Conservation (phyloP, 2,888 invertebrate genomes). For the Pharmacophagus antenor region DNA sequence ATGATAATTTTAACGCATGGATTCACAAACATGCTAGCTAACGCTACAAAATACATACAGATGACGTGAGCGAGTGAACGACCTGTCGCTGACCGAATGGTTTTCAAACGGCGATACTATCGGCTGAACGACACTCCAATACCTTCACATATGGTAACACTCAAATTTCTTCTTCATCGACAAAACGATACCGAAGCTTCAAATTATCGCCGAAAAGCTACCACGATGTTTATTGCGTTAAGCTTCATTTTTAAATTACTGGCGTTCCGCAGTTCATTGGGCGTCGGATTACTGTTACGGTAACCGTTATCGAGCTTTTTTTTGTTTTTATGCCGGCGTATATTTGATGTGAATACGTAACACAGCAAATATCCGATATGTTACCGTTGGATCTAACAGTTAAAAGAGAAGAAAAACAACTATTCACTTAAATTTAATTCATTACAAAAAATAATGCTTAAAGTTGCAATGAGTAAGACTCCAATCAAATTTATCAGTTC, state of each 20-base stretch:
- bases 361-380: slow-evolving; percentile 8
- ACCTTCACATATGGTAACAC: slow-evolving; percentile 40
- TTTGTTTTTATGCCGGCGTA: slow-evolving; percentile 4
- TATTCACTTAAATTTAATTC: not conserved
- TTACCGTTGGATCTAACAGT: slow-evolving; percentile 15
- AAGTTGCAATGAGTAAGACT: not conserved
- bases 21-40: slow-evolving; percentile 16
- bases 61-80: slow-evolving; percentile 49
- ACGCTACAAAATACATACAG: slow-evolving; percentile 22
- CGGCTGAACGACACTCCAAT: slow-evolving; percentile 36
- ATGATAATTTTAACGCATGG: slow-evolving; percentile 14
- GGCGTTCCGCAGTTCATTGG: slow-evolving; percentile 24
- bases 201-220: slow-evolving; percentile 11
- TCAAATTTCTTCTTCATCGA: slow-evolving; percentile 55
- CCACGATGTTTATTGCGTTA: slow-evolving; percentile 11
- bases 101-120: slow-evolving; percentile 31
- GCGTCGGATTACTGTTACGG: slow-evolving; percentile 24
- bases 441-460: not conserved
- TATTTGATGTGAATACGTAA: slow-evolving; percentile 9
- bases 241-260: slow-evolving; percentile 29
- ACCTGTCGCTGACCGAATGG: slow-evolving; percentile 52
- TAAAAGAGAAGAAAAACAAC: not conserved
- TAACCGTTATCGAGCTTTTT: slow-evolving; percentile 21
- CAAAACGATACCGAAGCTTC: slow-evolving; percentile 26
- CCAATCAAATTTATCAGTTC: not conserved